Evolutionary conservation across 2,113 vertebrate species (phyloP), one percentile per base, ranked within the genome.

Genomic region (Raphicerus campestris): DNA sequence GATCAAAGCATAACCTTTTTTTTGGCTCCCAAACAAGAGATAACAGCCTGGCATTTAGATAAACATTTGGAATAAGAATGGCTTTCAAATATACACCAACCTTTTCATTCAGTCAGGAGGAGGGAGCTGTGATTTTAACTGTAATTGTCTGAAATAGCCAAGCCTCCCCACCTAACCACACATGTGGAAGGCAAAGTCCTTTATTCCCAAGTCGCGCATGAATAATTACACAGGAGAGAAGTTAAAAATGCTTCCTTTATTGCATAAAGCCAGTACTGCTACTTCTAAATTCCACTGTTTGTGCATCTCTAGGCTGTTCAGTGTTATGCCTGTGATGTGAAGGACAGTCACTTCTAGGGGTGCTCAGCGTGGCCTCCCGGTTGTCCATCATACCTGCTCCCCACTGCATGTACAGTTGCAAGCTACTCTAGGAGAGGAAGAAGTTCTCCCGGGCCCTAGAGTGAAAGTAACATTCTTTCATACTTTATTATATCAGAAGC

Each of bases 231-330:
- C 96, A 2, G 90, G 94, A 98, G 56, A 30, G 42, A 94, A 96
- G 91, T 97, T 97, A 96, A 96, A 98, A 98, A 98, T 95, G 98
- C 97, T 98, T 98, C 98, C 98, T 98, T 98, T 98, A 98, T 98
- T 98, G 96, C 93, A 97, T 95, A 98, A 97, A 97, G 97, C 98
- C 97, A 98, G 70, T 84, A 97, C 20, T 96, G 82, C 97, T 97
- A 96, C 87, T 97, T 96, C 93, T 98, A 98, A 90, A 58, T 94
- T 97, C 89, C 91, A 95, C 93, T 92, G 92, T 49, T 58, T 51
- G 91, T 97, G 97, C 91, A 96, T 93, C 91, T 97, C 94, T 96
- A 32, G 28, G 87, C 45, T 89, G 51, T 89, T 96, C 82, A n/a
- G 86, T 51, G 83, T 93, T 89, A 75, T 6, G 89, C 93, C 97